A percentile compares a stretch with the other conserved stretches of the same genome.
Evolutionary conservation across 2,797 vertebrate species (phyloP).

Genomic region (Argya squamiceps): DNA sequence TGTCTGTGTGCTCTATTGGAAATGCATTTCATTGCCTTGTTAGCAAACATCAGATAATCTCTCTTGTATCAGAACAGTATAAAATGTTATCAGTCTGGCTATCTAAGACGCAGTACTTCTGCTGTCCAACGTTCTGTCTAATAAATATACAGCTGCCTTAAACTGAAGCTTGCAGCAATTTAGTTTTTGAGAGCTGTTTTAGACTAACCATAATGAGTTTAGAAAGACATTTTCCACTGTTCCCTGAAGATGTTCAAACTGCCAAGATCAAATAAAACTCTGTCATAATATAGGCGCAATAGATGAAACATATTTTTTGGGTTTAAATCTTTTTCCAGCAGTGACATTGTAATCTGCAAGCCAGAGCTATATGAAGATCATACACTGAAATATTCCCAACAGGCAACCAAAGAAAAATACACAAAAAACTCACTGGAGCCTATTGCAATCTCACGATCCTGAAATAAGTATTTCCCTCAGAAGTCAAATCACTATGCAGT

Average conservation of each 20-base stretch:
- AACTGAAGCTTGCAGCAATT: constrained; percentile 36
- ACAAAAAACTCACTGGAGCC: constrained; percentile 30
- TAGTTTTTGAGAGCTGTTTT: constrained; percentile 51
- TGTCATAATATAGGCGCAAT: constrained; percentile 63
- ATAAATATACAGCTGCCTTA: constrained; percentile 23
- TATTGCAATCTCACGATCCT: constrained; percentile 55
- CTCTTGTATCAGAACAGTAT: constrained; percentile 30
- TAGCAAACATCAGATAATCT: constrained; percentile 49
- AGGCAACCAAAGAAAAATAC: constrained; percentile 60
- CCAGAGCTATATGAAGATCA: constrained; percentile 55
- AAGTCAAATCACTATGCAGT: constrained; percentile 40
- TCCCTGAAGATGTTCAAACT: constrained; percentile 9
- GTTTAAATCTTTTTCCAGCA: constrained; percentile 56
- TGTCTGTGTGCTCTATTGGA: not conserved
- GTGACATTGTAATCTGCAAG: constrained; percentile 45
- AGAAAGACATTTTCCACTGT: constrained; percentile 73
- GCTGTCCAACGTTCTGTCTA: not conserved
- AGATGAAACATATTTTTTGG: constrained; percentile 61
- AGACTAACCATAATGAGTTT: constrained; percentile 42
- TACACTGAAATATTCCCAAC: constrained; percentile 46
- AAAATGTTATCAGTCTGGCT: constrained; percentile 56
- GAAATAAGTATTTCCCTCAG: constrained; percentile 56
- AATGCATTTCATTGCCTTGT: constrained; percentile 36
- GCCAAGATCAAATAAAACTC: constrained; percentile 73
- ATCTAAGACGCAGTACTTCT: constrained; percentile 26